phyloP scores from a whole-genome alignment of 1,140 invertebrate species.

The Apis cerana region DNA sequence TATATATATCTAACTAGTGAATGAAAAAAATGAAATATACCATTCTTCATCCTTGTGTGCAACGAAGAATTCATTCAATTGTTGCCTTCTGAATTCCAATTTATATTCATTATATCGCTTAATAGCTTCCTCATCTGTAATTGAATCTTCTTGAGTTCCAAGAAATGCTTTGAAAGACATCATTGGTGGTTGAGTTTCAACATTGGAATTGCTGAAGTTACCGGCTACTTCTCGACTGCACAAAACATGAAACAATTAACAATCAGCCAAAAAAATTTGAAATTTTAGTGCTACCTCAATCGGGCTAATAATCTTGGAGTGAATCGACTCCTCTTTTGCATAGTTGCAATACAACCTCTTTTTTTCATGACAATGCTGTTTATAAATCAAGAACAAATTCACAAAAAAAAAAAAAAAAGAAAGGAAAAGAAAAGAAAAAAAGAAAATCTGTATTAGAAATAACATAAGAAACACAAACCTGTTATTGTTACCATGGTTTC shows the following conservation, averaged over 20 bases:
- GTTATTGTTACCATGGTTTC: slow-evolving; percentile 79
- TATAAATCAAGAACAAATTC: slow-evolving; percentile 12
- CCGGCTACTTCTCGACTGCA: slow-evolving; percentile 76
- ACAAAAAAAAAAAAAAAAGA: background rate
- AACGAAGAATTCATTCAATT: slow-evolving; percentile 99
- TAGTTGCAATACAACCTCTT: slow-evolving; percentile 41
- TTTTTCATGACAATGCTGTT: slow-evolving; percentile 38
- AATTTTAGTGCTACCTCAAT: slow-evolving; percentile 65
- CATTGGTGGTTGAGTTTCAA: slow-evolving; percentile 94
- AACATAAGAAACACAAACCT: slow-evolving; percentile 71
- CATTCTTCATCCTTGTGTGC: slow-evolving; percentile 99
- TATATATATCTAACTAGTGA: background rate
- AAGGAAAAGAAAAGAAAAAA: slow-evolving; percentile 26
- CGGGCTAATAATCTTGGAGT: slow-evolving; percentile 75
- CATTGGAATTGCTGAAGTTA: slow-evolving; percentile 79
- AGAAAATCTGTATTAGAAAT: background rate
- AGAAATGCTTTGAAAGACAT: slow-evolving; percentile 99
- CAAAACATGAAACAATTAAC: background rate
- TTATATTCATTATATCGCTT: slow-evolving; percentile 99
- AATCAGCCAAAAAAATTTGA: background rate
- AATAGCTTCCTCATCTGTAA: slow-evolving; percentile 98
- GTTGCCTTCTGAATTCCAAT: slow-evolving; percentile 96
- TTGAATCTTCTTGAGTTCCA: slow-evolving; percentile 97
- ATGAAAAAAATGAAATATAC: slow-evolving; percentile 82
- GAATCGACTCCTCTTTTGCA: slow-evolving; percentile 70